These are phyloP conservation scores for Struthio camelus DNA, from an alignment of 2,113 vertebrate species.

Conservation along the genomic window DNA sequence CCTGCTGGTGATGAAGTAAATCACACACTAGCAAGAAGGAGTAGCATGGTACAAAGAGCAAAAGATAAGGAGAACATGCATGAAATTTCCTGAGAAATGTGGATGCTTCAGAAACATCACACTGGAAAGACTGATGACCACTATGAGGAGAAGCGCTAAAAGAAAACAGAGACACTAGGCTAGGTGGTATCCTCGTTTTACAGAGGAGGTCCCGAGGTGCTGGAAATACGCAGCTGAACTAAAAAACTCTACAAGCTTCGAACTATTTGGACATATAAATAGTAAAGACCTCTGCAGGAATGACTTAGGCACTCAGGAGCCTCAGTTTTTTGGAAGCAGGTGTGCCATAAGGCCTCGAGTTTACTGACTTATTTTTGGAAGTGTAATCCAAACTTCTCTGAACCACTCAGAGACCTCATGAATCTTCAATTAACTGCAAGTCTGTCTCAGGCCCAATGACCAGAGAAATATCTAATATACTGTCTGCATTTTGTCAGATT, in stretches of 20 bases:
- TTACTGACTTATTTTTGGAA: background rate
- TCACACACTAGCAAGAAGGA: background rate
- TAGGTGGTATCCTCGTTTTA: background rate
- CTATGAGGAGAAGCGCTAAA: rapidly evolving
- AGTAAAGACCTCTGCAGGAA: background rate
- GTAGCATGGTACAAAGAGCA: background rate
- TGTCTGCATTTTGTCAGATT: background rate
- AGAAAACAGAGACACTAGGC: too few relatives aligned
- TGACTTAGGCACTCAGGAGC: background rate
- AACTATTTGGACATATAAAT: background rate
- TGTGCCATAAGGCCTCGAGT: background rate
- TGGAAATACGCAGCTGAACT: background rate
- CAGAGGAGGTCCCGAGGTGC: background rate
- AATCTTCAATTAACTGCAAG: background rate
- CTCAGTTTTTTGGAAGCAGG: background rate
- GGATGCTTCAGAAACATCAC: rapidly evolving
- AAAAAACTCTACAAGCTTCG: background rate
- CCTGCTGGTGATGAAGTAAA: background rate
- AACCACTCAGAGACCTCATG: background rate
- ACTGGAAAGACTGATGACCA: background rate
- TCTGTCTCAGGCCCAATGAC: background rate
- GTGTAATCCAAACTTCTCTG: background rate
- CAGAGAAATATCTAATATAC: rapidly evolving
- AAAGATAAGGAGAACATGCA: background rate
- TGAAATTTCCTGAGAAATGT: background rate